phyloP scores from a whole-genome alignment of 2,113 vertebrate species.

The Osmerus eperlanus region DNA sequence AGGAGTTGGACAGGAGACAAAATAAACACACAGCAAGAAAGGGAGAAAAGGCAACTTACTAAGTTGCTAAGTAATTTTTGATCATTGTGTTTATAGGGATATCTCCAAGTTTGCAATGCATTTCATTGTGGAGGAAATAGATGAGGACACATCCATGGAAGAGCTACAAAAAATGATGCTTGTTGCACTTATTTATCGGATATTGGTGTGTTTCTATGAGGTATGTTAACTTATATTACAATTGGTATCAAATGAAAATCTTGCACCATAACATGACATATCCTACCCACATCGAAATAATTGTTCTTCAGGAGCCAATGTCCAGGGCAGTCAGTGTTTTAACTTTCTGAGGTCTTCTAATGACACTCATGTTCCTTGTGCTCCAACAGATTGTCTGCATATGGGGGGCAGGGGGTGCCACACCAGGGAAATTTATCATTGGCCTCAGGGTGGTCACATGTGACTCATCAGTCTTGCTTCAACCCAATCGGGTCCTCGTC shows the following conservation, averaged over 20 bases:
- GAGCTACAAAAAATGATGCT: constrained; percentile 99
- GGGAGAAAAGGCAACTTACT: too few species aligned
- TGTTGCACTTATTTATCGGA: constrained; percentile 92
- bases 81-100: constrained; percentile 73
- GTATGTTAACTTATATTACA: constrained; percentile 62
- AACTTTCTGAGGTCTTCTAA: neutral
- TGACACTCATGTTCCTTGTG: neutral
- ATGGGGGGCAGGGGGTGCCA: constrained; percentile 96
- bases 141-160: constrained; percentile 98
- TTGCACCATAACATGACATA: neutral
- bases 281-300: too few species aligned
- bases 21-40: too few species aligned
- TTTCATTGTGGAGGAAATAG: constrained; percentile 98
- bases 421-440: constrained; percentile 94
- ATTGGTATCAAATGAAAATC: neutral
- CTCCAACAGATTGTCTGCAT: constrained; percentile 88
- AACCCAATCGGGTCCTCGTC: constrained; percentile 90
- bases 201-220: constrained; percentile 98
- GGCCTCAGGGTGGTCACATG: constrained; percentile 93
- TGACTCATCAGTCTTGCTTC: constrained; percentile 89
- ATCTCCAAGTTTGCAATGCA: constrained; percentile 98
- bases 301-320: neutral
- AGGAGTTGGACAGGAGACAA: too few species aligned
- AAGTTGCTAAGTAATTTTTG: neutral
- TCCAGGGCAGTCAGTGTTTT: neutral